phyloP scores from a whole-genome alignment of 2,113 vertebrate species.

The Protobothrops mucrosquamatus region DNA sequence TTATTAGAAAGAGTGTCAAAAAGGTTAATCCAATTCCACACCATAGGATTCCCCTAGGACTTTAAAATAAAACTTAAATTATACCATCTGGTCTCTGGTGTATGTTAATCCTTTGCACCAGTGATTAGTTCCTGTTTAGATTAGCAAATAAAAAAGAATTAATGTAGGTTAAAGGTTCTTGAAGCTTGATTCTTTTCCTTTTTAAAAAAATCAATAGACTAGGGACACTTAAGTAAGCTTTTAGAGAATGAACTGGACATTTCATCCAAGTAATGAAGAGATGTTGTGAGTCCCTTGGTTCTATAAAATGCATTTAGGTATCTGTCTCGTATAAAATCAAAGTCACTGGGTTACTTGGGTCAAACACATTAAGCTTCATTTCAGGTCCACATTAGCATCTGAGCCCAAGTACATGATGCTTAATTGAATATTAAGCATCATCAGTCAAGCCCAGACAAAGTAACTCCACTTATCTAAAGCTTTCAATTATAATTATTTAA shows the following conservation, averaged over 20 bases:
- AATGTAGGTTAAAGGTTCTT: constrained; percentile 58
- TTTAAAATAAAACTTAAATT: constrained; percentile 68
- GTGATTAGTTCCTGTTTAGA: constrained; percentile 68
- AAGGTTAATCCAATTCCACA: constrained; percentile 70
- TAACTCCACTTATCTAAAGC: constrained; percentile 60
- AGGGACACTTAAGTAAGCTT: constrained; percentile 55
- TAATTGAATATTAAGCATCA: constrained; percentile 69
- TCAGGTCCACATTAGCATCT: constrained; percentile 60
- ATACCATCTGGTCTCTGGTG: constrained; percentile 64
- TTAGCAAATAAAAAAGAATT: constrained; percentile 67
- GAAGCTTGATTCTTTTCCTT: constrained; percentile 48
- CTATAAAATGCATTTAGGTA: constrained; percentile 60
- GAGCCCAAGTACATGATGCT: constrained; percentile 53
- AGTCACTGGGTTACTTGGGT: constrained; percentile 56
- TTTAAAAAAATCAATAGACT: constrained; percentile 52
- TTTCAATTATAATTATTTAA: constrained; percentile 64
- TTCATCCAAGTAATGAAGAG: constrained; percentile 46
- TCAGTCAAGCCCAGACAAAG: constrained; percentile 55
- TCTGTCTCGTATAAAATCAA: constrained; percentile 65
- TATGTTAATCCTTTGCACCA: constrained; percentile 67
- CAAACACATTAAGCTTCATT: constrained; percentile 67
- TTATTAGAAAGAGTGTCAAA: constrained; percentile 63
- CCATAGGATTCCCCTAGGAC: constrained; percentile 55
- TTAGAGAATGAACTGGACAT: constrained; percentile 49
- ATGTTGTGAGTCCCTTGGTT: constrained; percentile 45